Conservation (phyloP, 2,888 invertebrate genomes). For the Troides aeacus region DNA sequence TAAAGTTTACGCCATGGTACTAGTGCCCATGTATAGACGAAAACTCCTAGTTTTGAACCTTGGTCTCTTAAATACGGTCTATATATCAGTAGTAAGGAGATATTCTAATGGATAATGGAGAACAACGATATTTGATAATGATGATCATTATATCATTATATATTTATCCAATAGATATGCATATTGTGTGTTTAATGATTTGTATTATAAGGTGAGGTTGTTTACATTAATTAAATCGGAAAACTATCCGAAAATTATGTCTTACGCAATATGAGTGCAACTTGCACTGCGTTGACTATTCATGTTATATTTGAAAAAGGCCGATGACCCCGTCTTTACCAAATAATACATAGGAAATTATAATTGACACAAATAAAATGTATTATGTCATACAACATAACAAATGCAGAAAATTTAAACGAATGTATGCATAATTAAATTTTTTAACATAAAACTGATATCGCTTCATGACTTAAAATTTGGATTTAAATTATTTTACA, state of each 20-base stretch:
- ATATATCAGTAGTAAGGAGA: neutral
- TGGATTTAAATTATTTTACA: too few species aligned
- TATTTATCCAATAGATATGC: too few species aligned
- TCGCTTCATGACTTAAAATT: neutral
- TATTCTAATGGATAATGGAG: neutral
- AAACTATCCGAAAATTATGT: conserved; percentile 1
- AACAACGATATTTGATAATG: too few species aligned
- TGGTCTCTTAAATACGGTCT: too few species aligned
- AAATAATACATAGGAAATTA: neutral
- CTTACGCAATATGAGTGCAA: conserved; percentile 11
- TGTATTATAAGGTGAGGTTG: conserved; percentile 18
- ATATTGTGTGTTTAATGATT: neutral
- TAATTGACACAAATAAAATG: neutral
- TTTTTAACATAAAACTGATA: neutral
- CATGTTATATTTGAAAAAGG: neutral
- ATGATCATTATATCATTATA: too few species aligned
- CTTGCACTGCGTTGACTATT: neutral
- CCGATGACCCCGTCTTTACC: neutral
- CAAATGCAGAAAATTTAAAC: neutral
- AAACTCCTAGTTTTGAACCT: too few species aligned
- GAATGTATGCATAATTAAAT: neutral
- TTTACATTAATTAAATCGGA: conserved; percentile 5
- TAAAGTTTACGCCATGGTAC: too few species aligned
- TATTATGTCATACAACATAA: neutral
- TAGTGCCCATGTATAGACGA: too few species aligned